Evolutionary conservation across 1,140 invertebrate genomes (phyloP).

Genomic region (Psilanteris sp.): DNA sequence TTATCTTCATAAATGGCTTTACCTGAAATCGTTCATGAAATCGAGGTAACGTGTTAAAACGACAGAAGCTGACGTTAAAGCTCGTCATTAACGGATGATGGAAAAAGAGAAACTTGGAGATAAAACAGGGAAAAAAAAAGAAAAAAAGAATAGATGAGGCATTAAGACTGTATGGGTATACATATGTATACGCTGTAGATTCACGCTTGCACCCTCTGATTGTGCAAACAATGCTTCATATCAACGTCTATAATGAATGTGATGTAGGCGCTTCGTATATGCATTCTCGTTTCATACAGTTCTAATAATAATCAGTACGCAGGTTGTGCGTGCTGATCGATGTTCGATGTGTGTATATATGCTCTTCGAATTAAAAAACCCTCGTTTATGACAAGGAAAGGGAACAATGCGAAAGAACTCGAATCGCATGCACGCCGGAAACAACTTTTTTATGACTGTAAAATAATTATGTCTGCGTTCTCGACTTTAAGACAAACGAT

Average conservation of each 20-base stretch:
- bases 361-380: slow-evolving; percentile 66
- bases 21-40: slow-evolving; percentile 53
- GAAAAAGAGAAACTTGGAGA: slow-evolving; percentile 68
- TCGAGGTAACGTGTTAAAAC: slow-evolving; percentile 51
- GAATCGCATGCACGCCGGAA: slow-evolving; percentile 12
- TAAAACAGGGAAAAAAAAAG: slow-evolving; percentile 53
- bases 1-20: slow-evolving; percentile 48
- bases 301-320: slow-evolving; percentile 79
- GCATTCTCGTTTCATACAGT: slow-evolving; percentile 71
- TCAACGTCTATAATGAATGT: slow-evolving; percentile 79
- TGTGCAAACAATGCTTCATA: slow-evolving; percentile 79
- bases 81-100: slow-evolving; percentile 58
- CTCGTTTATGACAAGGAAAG: slow-evolving; percentile 35
- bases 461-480: slow-evolving; percentile 5
- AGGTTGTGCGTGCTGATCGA: slow-evolving; percentile 79
- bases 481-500: slow-evolving; percentile 14
- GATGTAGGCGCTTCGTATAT: slow-evolving; percentile 67
- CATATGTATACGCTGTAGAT: slow-evolving; percentile 57
- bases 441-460: slow-evolving; percentile 10
- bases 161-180: slow-evolving; percentile 63
- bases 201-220: slow-evolving; percentile 76
- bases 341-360: slow-evolving; percentile 70
- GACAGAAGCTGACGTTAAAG: slow-evolving; percentile 53
- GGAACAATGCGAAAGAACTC: slow-evolving; percentile 35
- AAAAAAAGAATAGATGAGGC: too few relatives aligned